A percentile compares a stretch with the other conserved stretches of the same genome.
phyloP scores from a whole-genome alignment of 1,140 invertebrate genomes.

The Spodoptera litura region DNA sequence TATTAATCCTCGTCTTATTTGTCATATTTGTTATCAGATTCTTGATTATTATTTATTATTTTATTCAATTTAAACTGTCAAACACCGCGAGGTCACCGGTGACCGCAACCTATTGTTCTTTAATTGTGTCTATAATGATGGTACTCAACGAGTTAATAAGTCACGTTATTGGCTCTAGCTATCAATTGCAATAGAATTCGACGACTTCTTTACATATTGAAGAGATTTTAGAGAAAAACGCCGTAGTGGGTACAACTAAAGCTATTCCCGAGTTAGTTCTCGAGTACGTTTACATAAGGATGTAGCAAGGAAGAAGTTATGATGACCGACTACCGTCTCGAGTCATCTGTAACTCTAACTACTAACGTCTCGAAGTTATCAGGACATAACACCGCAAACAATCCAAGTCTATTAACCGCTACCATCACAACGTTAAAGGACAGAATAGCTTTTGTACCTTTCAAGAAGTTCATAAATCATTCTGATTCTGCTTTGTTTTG shows the following conservation, averaged over 20 bases:
- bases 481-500: slow-evolving; percentile 26
- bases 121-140: too few species aligned
- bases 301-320: slow-evolving; percentile 25
- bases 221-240: neutral
- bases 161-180: too few species aligned
- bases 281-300: slow-evolving; percentile 25
- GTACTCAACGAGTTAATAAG: too few species aligned
- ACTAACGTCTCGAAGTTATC: slow-evolving; percentile 30
- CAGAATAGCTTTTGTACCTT: slow-evolving; percentile 5
- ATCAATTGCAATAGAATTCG: too few species aligned
- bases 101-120: too few species aligned
- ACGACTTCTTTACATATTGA: too few species aligned
- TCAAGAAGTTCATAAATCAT: slow-evolving; percentile 30
- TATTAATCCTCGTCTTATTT: neutral
- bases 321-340: slow-evolving; percentile 35
- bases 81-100: too few species aligned
- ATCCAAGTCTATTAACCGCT: slow-evolving; percentile 20
- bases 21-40: neutral
- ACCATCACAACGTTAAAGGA: slow-evolving; percentile 7
- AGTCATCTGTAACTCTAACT: slow-evolving; percentile 14
- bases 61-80: neutral
- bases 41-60: neutral
- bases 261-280: slow-evolving; percentile 8
- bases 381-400: slow-evolving; percentile 27
- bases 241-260: neutral